Conservation (phyloP, 2,888 invertebrate genomes). For the Stratiomys singularior region DNA sequence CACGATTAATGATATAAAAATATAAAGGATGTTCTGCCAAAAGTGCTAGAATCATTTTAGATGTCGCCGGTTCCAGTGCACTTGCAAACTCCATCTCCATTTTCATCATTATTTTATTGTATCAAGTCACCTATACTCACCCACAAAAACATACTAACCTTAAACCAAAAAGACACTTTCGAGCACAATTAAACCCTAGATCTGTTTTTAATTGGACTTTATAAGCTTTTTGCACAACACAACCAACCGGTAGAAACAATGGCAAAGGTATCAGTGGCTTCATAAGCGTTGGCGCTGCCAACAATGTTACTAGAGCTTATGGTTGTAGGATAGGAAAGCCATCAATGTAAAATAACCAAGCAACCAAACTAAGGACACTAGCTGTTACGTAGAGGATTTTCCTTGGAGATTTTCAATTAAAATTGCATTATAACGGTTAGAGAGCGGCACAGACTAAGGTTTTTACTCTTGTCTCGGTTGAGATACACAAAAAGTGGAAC, state of each 20-base stretch:
- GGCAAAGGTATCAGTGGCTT: conserved; percentile 15
- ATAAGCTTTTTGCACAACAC: conserved; percentile 50
- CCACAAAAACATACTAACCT: conserved; percentile 12
- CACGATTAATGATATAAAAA: no score
- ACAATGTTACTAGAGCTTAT: conserved; percentile 1
- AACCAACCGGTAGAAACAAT: conserved; percentile 24
- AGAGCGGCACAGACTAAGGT: conserved; percentile 2
- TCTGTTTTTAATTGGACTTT: conserved; percentile 52
- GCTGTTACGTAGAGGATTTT: conserved; percentile 47
- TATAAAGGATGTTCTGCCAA: no score
- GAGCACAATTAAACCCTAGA: conserved; percentile 50
- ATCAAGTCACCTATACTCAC: not conserved
- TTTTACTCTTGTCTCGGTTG: conserved; percentile 29
- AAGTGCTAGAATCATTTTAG: no score
- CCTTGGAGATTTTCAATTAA: conserved; percentile 51
- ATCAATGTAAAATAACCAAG: conserved; percentile 25
- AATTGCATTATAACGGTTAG: conserved; percentile 51
- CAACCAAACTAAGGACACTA: conserved; percentile 23
- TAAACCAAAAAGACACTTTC: conserved; percentile 45
- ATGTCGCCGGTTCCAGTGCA: not conserved
- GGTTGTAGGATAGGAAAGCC: conserved; percentile 16
- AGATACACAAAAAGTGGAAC: not conserved
- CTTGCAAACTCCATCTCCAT: not conserved
- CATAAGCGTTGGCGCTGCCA: not conserved
- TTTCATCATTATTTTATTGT: conserved; percentile 5